phyloP scores from a whole-genome alignment of 2,797 vertebrate species.

The Triplophysa bombifrons region DNA sequence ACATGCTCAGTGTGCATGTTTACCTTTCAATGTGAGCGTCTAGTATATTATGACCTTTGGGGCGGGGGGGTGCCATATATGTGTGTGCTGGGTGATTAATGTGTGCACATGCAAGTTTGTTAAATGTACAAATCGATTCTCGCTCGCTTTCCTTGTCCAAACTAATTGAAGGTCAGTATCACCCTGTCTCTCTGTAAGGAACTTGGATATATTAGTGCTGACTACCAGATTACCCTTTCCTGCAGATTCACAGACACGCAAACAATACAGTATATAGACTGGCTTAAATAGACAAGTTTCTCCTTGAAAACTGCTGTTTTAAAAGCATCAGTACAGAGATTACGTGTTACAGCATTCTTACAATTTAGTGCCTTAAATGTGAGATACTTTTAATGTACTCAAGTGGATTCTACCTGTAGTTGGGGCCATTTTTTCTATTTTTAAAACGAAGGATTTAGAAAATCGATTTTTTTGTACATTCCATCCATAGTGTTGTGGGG shows the following conservation, averaged over 20 bases:
- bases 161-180: slow-evolving; percentile 40
- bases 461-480: too few species aligned
- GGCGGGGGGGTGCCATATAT: not conserved
- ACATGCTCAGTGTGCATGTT: not conserved
- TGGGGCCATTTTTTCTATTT: too few species aligned
- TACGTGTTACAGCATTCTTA: not conserved
- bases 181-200: slow-evolving; percentile 5
- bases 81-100: slow-evolving; percentile 10
- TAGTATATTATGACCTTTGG: slow-evolving; percentile 31
- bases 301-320: not conserved
- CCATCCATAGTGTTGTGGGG: too few species aligned
- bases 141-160: slow-evolving; percentile 7
- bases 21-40: slow-evolving; percentile 25
- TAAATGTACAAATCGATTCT: slow-evolving; percentile 33
- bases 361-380: not conserved
- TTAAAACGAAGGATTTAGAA: too few species aligned
- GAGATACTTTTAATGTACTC: too few species aligned
- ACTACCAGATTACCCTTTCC: slow-evolving; percentile 19
- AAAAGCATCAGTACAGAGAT: not conserved
- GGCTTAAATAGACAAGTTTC: not conserved
- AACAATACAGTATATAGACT: not conserved
- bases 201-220: not conserved
- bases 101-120: slow-evolving; percentile 36
- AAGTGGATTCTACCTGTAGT: too few species aligned
- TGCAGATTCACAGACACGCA: slow-evolving; percentile 22